Base-by-base conservation (phyloP, 2,797 vertebrate species). In the Peromyscus eremicus region DNA sequence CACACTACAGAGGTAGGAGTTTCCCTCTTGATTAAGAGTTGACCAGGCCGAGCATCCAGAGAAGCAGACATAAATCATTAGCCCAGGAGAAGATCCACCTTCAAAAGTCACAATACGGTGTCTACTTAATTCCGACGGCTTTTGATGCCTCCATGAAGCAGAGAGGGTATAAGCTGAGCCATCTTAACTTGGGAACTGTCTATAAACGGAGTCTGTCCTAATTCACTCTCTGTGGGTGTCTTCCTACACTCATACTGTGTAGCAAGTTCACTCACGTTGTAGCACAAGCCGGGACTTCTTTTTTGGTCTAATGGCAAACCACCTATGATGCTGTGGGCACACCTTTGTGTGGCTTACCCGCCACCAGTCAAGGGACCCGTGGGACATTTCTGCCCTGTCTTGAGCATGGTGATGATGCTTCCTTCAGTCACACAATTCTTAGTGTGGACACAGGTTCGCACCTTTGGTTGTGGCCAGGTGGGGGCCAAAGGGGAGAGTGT, bases 241-340 rank as follows among this genome's bases (percentile, higher is more conserved):
- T 40, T 32, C 27, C 14, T 27, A 16, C 25, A 29, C 52, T 21
- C n/a, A 43, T 11, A 60, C 60, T 0, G 2, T 27, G 57, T 29
- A 40, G 21, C 29, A 37, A 40, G 57, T 7, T 43, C 23, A 29
- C 29, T 23, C 2, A 5, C 0, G 4, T 2, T 0, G 9, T 2
- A 2, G 3, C 17, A 0, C 0, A 12, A 2, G 0, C 11, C 40
- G 0, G 17, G 2, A 10, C 64, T 14, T 52, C 0, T 37, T 13
- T 32, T 16, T 32, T 11, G 7, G 19, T 17, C 27, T 7, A 34
- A 0, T 23, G 52, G 7, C 7, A 9, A 27, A 11, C 49, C 0
- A 12, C 60, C 16, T 25, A 52, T 0, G 0, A 29, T 10, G 1
- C 62, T 43, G 0, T 0, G 3, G 14, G 0, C 55, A 9, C 25